These are phyloP conservation scores for Acanthosepion pharaonis DNA, from an alignment of 2,888 invertebrate species.

Conservation along the genomic window DNA sequence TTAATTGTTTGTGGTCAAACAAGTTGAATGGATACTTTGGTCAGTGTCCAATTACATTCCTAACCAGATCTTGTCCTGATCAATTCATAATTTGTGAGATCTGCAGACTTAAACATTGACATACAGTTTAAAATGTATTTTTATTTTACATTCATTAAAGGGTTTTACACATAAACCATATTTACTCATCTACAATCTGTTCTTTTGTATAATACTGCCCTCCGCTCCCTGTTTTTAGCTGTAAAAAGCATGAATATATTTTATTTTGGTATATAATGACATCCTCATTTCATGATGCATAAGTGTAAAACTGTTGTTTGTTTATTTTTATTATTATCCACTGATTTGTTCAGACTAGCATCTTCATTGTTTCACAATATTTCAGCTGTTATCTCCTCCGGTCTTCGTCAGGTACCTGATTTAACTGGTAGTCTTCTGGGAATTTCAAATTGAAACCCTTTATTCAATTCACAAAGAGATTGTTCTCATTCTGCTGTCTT, in stretches of 20 bases:
- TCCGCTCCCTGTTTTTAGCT: background rate
- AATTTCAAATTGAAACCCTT: too few species aligned
- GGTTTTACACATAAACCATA: background rate
- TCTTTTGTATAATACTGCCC: background rate
- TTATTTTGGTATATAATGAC: background rate
- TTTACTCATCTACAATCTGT: background rate
- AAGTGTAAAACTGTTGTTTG: background rate
- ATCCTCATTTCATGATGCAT: background rate
- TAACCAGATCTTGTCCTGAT: background rate
- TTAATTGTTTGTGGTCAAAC: slow-evolving; percentile 23
- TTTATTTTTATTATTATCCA: too few species aligned
- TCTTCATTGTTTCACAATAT: too few species aligned
- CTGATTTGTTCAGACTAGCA: too few species aligned
- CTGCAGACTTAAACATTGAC: too few species aligned
- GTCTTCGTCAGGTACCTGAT: too few species aligned
- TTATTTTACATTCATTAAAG: too few species aligned
- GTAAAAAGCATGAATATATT: background rate
- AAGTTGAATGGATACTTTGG: slow-evolving; percentile 17
- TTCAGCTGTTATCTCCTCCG: too few species aligned
- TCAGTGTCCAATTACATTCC: background rate
- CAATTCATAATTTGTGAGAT: background rate
- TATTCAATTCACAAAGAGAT: too few species aligned
- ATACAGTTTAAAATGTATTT: too few species aligned
- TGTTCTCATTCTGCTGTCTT: too few species aligned
- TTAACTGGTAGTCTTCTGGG: too few species aligned